phyloP scores from a whole-genome alignment of 2,113 vertebrate genomes.

The Enhydra lutris region DNA sequence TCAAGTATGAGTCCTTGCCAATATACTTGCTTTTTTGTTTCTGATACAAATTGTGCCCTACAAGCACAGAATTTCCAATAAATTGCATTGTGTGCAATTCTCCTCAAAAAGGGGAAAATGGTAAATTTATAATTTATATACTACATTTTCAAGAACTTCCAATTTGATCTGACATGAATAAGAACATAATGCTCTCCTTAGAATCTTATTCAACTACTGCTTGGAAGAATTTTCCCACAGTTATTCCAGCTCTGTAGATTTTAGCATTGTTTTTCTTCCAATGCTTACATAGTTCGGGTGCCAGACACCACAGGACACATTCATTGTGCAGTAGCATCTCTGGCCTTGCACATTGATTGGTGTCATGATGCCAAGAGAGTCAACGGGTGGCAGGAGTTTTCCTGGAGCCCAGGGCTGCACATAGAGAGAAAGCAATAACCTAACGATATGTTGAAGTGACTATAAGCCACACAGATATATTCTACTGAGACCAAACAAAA shows the following conservation, averaged over 20 bases:
- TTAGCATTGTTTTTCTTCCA: slow-evolving; percentile 15
- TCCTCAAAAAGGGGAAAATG: not conserved
- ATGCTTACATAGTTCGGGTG: not conserved
- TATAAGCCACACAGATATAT: not conserved
- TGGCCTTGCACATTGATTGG: not conserved
- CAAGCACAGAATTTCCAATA: not conserved
- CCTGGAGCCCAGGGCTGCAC: not conserved
- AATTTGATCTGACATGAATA: not conserved
- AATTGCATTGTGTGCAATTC: not conserved
- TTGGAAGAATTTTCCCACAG: not conserved
- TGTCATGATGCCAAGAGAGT: not conserved
- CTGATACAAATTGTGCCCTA: not conserved
- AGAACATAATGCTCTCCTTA: not conserved
- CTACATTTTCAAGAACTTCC: not conserved
- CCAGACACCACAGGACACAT: not conserved
- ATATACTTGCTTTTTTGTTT: not conserved
- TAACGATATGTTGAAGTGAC: not conserved
- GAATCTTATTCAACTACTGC: not conserved
- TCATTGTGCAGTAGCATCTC: not conserved
- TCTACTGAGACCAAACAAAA: not conserved
- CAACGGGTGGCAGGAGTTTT: not conserved
- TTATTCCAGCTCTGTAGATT: not conserved
- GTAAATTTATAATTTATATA: not conserved
- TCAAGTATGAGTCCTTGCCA: not conserved
- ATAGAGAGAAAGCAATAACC: not conserved